Conservation (phyloP, 2,888 invertebrate species). For the Julus scandinavius region DNA sequence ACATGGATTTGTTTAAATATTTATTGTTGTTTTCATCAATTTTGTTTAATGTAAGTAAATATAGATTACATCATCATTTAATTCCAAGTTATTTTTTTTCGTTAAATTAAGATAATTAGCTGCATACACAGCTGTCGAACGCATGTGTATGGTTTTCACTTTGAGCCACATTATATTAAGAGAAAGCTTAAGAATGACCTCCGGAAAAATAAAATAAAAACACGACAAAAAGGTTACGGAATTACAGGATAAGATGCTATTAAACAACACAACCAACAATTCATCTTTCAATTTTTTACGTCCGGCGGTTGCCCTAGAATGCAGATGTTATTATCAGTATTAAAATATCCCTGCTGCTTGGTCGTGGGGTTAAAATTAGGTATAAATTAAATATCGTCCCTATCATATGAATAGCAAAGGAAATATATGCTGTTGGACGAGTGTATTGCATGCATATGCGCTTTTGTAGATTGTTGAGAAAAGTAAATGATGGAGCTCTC, state of each 20-base stretch:
- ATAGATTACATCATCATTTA: too few species aligned
- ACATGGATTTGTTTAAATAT: too few species aligned
- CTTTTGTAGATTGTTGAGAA: not conserved
- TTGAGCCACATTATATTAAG: not conserved
- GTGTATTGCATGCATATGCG: not conserved
- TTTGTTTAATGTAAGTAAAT: too few species aligned
- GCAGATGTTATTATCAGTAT: constrained; percentile 2
- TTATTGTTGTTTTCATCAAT: too few species aligned
- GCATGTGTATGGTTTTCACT: too few species aligned
- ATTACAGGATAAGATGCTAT: not conserved
- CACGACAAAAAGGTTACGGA: not conserved
- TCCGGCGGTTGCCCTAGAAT: constrained; percentile 24
- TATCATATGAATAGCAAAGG: not conserved
- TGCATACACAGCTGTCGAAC: too few species aligned
- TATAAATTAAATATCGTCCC: constrained; percentile 16
- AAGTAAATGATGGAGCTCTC: not conserved
- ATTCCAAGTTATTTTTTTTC: too few species aligned
- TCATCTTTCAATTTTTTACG: constrained; percentile 17
- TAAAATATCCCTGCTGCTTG: constrained; percentile 8
- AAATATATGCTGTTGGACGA: not conserved
- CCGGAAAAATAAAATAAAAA: not conserved
- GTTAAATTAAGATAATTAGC: too few species aligned
- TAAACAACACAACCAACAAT: constrained; percentile 11
- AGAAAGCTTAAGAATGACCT: not conserved
- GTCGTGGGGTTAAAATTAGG: constrained; percentile 1